Evolutionary conservation across 2,888 invertebrate species (phyloP), one percentile per base, ranked within the genome.

Genomic region (Aporophyla nigra): DNA sequence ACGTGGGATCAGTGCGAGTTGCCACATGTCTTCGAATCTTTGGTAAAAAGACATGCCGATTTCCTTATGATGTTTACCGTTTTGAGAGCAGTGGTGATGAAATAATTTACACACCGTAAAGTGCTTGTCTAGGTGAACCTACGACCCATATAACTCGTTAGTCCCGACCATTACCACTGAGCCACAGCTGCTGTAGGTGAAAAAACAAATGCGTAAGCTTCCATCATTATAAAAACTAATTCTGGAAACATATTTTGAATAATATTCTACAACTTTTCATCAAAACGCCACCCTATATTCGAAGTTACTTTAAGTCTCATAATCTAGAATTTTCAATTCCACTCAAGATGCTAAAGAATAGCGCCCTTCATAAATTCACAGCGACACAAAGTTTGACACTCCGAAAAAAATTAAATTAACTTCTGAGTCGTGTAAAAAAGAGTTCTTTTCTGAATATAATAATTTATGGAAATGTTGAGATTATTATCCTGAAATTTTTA

Each of bases 321-420:
- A 70, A 78, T 61, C 70, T 71, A 82, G 72, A 84, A 73, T 71
- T 73, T 75, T 73, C 80, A 80, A 82, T 82, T 82, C 51, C 21
- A 80, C 24, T 71, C 69, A 65, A 74, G 74, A 69, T 68, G 54
- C 62, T 67, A 54, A 62, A 84, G 73, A 83, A 71, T 59, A 71
- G 27, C 43, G 49, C 71, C 53, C 58, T 73, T 80, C 62, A 77
- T 84, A 80, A 85, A 85, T 84, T 80, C 65, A 80, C 72, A 2
- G 67, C 53, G 84, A 77, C 80, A 62, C 65, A 73, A 80, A 84
- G 61, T 79, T 84, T 71, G 78, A 71, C 73, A 76, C 68, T 24
- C 74, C 14, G 63, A 82, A 84, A 84, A 81, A 78, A 74, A 81
- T 53, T 67, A 53, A 83, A 83, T 83, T 83, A 72, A 69, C 79